These are phyloP conservation scores for Limanda limanda DNA, from an alignment of 2,113 vertebrate genomes.

Conservation along the genomic window DNA sequence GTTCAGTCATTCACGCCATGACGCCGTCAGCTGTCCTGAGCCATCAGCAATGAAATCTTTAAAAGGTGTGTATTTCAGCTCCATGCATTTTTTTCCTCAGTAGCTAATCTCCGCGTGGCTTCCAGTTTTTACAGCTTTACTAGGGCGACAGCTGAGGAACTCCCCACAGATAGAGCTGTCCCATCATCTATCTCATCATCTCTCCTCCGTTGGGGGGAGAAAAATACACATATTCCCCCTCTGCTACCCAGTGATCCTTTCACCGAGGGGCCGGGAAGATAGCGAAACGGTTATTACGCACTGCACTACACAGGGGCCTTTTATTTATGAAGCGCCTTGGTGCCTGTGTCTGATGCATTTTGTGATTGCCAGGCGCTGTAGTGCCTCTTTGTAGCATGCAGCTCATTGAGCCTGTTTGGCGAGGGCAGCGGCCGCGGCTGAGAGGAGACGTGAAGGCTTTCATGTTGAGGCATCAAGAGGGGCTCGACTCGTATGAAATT, in stretches of 20 bases:
- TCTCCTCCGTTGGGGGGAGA: neutral
- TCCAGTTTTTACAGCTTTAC: constrained; percentile 52
- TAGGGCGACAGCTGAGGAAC: constrained; percentile 35
- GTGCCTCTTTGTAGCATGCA: constrained; percentile 63
- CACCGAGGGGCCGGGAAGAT: constrained; percentile 12
- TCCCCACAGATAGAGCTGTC: constrained; percentile 45
- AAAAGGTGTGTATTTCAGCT: constrained; percentile 30
- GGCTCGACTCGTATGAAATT: constrained; percentile 70
- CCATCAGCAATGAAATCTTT: constrained; percentile 46
- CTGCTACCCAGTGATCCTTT: constrained; percentile 44
- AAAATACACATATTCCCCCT: constrained; percentile 40
- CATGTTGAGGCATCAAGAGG: constrained; percentile 76
- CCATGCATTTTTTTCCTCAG: constrained; percentile 32
- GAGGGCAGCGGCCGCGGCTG: constrained; percentile 45
- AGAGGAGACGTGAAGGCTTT: constrained; percentile 65
- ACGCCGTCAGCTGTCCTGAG: constrained; percentile 44
- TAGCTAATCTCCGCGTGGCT: constrained; percentile 41
- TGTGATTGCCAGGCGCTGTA: constrained; percentile 51
- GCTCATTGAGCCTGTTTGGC: constrained; percentile 66
- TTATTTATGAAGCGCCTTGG: constrained; percentile 50
- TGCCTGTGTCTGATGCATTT: constrained; percentile 56
- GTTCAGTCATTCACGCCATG: constrained; percentile 26
- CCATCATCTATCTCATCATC: constrained; percentile 31
- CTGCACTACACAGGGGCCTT: constrained; percentile 20
- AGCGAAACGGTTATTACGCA: constrained; percentile 32